phyloP scores from a whole-genome alignment of 2,113 vertebrate genomes.

The Orycteropus afer region DNA sequence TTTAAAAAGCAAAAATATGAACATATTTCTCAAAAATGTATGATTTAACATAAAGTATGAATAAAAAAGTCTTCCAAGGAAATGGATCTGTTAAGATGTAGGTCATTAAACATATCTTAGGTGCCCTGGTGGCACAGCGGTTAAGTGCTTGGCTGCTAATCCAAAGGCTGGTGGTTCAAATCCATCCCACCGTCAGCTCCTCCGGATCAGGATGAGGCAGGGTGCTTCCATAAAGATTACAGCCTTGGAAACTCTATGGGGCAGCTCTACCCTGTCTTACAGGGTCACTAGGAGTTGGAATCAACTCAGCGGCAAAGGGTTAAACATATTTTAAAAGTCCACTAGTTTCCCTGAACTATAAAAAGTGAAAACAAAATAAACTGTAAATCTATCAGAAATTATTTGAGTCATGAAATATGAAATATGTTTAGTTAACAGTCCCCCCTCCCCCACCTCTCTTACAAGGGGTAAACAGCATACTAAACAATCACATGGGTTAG shows the following conservation, averaged over 20 bases:
- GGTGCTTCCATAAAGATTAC: neutral
- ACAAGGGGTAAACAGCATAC: neutral
- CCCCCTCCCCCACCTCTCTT: neutral
- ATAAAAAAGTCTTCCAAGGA: neutral
- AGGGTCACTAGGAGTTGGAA: no score
- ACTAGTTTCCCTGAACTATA: neutral
- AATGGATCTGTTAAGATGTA: neutral
- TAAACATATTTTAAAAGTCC: neutral
- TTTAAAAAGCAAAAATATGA: neutral
- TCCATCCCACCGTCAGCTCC: no score
- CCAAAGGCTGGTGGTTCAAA: neutral
- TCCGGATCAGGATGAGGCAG: neutral
- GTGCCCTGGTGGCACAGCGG: neutral
- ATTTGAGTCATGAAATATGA: neutral
- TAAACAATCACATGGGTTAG: neutral
- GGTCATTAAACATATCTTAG: neutral
- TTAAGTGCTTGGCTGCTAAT: neutral
- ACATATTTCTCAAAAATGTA: neutral
- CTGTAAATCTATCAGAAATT: neutral
- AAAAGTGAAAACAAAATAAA: neutral
- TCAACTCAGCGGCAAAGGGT: neutral
- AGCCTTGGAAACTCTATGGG: neutral
- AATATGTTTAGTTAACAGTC: neutral
- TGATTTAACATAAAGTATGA: no score
- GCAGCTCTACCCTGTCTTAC: neutral